Evolutionary conservation across 2,113 vertebrate genomes (phyloP).

Genomic region (Heterotis niloticus): DNA sequence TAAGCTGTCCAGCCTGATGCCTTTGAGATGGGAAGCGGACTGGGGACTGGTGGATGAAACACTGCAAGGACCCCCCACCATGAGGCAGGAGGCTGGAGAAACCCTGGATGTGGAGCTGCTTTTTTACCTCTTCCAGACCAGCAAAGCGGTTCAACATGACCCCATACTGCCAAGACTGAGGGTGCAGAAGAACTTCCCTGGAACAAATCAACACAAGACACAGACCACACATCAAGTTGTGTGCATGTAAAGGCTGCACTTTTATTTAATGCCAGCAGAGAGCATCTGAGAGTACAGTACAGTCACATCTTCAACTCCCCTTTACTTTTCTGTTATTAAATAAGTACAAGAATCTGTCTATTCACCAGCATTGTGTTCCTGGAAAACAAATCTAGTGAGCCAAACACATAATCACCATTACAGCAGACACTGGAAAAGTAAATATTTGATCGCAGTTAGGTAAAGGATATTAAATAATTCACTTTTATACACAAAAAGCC

Average conservation of each 20-base stretch:
- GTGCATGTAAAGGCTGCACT: not conserved
- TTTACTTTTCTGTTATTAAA: too few relatives aligned
- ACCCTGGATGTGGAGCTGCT: constrained; percentile 61
- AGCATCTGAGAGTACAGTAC: not conserved
- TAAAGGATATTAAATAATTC: too few relatives aligned
- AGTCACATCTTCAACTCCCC: too few relatives aligned
- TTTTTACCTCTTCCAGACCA: constrained; percentile 57
- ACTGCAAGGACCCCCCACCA: constrained; percentile 62
- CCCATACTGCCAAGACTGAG: constrained; percentile 79
- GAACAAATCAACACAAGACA: constrained; percentile 6
- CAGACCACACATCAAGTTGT: not conserved
- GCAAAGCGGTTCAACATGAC: constrained; percentile 85
- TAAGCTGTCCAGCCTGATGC: constrained; percentile 75
- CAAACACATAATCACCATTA: too few relatives aligned
- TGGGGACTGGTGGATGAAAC: constrained; percentile 66
- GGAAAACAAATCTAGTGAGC: too few relatives aligned
- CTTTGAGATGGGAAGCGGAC: constrained; percentile 72
- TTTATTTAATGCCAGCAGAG: not conserved
- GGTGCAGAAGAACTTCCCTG: constrained; percentile 74
- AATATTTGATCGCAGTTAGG: too few relatives aligned
- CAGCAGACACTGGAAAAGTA: too few relatives aligned
- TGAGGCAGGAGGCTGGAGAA: constrained; percentile 64
- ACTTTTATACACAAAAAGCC: too few relatives aligned
- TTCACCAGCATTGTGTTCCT: too few relatives aligned
- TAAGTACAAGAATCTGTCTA: too few relatives aligned